Conservation (phyloP, 92 coral and sea anemone species). For the Pocillopora meandrina region DNA sequence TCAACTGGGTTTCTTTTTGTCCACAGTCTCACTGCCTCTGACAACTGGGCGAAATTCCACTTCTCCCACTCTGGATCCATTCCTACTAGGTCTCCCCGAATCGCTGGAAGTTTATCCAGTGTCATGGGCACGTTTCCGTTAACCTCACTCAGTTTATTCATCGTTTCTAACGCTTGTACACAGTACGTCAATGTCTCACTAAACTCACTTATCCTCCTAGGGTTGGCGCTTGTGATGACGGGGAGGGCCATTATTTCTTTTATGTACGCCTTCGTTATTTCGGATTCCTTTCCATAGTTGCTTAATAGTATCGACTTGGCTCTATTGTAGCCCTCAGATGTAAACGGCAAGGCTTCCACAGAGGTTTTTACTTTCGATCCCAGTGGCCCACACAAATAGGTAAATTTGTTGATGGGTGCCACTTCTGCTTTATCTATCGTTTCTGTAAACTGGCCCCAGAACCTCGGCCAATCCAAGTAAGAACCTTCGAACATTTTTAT, state of each 20-base stretch:
- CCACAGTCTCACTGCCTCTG: slow-evolving; percentile 36
- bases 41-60: slow-evolving; percentile 31
- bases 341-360: slow-evolving; percentile 43
- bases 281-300: slow-evolving; percentile 24
- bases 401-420: slow-evolving; percentile 20
- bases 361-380: slow-evolving; percentile 20
- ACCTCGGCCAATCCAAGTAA: slow-evolving; percentile 55
- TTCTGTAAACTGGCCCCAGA: slow-evolving; percentile 59
- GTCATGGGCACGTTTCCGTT: not conserved
- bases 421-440: slow-evolving; percentile 34
- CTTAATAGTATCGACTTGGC: slow-evolving; percentile 21
- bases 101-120: slow-evolving; percentile 11
- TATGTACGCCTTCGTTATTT: slow-evolving; percentile 28
- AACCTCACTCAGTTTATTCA: slow-evolving; percentile 3
- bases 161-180: not conserved
- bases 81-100: slow-evolving; percentile 13
- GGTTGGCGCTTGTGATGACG: slow-evolving; percentile 24
- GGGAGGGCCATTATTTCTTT: slow-evolving; percentile 44
- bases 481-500: slow-evolving; percentile 16
- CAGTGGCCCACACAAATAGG: slow-evolving; percentile 37
- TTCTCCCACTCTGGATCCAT: slow-evolving; percentile 30
- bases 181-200: slow-evolving; percentile 25
- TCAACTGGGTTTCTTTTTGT: slow-evolving; percentile 20
- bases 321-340: slow-evolving; percentile 16
- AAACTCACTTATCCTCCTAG: slow-evolving; percentile 9